Evolutionary conservation across 2,113 vertebrate genomes (phyloP).

Genomic region (Morone saxatilis): DNA sequence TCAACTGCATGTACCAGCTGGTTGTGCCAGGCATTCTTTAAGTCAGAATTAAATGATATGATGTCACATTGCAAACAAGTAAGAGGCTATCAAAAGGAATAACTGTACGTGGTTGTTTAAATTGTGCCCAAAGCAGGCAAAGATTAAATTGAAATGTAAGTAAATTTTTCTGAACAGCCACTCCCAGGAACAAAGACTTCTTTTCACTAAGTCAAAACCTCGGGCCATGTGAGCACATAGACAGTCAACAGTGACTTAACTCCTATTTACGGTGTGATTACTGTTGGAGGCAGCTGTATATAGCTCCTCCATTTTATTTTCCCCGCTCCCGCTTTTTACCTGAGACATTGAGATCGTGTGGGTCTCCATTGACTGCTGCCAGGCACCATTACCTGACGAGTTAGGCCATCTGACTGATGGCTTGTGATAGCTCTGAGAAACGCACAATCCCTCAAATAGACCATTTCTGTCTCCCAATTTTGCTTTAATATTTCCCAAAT

Average conservation of each 20-base stretch:
- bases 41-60: conserved; percentile 13
- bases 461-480: conserved; percentile 77
- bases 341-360: conserved; percentile 38
- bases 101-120: background rate
- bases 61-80: background rate
- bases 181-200: background rate
- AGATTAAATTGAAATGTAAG: conserved; percentile 29
- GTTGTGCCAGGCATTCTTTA: conserved; percentile 1
- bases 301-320: conserved; percentile 30
- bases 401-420: conserved; percentile 73
- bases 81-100: background rate
- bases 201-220: conserved; percentile 32
- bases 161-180: background rate
- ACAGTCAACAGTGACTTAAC: conserved; percentile 43
- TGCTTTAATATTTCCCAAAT: conserved; percentile 72
- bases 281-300: conserved; percentile 29
- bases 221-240: conserved; percentile 5
- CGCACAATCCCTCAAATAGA: conserved; percentile 75
- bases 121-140: background rate
- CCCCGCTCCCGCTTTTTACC: conserved; percentile 24
- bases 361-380: conserved; percentile 65
- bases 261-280: conserved; percentile 51
- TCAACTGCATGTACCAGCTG: conserved; percentile 29
- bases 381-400: conserved; percentile 67
- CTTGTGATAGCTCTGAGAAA: conserved; percentile 72